Base-by-base conservation (phyloP, 2,113 vertebrate species). In the Copsychus sechellarum region DNA sequence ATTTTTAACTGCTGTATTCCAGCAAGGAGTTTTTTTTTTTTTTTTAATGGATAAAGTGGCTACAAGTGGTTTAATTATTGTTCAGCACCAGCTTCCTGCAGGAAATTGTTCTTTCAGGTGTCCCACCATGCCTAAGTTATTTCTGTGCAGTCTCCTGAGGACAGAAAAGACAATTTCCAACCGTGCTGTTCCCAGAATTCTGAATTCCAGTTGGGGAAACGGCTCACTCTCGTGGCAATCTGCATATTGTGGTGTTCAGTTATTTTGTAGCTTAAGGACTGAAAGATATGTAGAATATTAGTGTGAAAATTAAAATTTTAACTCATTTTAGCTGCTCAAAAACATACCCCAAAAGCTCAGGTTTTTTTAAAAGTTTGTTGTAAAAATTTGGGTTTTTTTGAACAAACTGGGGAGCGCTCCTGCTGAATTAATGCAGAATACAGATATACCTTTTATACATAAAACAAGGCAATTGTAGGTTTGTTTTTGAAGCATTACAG, bases 381-480 rank as follows among this genome's bases (percentile, higher is more conserved):
- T 11, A 29, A 53, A 45, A 86, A 15, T 28, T 16, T 4, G 10
- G 14, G 2, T 1, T 24, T 78, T 25, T 71, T 54, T 14, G 17
- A 64, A 16, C 5, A 2, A 58, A 67, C 8, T 19, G 4, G 13
- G 33, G 47, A 57, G 50, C 2, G 2, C 13, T 80, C 24, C 40
- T 54, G 31, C n/a, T 45, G 23, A 67, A 42, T 23, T 56, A 4
- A 8, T 1, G 6, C n/a, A 6, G 71, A 88, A 60, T 15, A 40
- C 3, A 56, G 36, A 15, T 7, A 1, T 8, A 5, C 11, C 0
- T 0, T 43, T 81, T 19, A 1, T 22, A 16, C 4, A 5, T 19
- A 12, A 51, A 71, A 21, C 40, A 38, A 78, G 3, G 43, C 23
- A 62, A 4, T 23, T 34, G 78, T 50, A 43, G 74, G 16, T 73